Base-by-base conservation (phyloP, 2,797 vertebrate species). In the Macrochelys suwanniensis region DNA sequence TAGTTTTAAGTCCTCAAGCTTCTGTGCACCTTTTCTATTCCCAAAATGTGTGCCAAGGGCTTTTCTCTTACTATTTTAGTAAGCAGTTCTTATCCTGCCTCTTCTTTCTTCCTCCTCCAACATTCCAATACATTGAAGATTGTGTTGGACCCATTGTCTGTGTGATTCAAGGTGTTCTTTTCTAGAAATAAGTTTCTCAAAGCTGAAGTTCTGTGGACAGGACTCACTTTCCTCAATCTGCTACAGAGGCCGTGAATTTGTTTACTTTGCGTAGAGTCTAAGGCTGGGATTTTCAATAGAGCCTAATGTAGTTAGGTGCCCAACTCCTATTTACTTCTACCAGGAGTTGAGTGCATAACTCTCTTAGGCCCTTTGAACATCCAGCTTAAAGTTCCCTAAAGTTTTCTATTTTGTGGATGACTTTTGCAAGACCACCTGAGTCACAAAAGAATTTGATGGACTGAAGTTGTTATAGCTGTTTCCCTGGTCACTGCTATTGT, bases 131-230 rank as follows among this genome's bases (percentile, higher is more conserved):
- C 87, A 80, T 65, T 87, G 47, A 80, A 1, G 76, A 54, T 65
- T 77, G 53, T 4, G 81, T 82, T 85, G 2, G 3, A 33, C 81
- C 76, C 89, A 6, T 16, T 91, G 11, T 93, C 26, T 53, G 61
- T 25, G 37, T 42, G 17, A 19, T 85, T 61, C 74, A 17, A n/a
- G 74, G n/a, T 1, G 45, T 57, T 45, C 5, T 10, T 4, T 3
- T 37, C 56, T 2, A 11, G 89, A 85, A 37, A 92, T 6, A 28
- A 5, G 1, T 61, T 54, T 86, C 65, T 90, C n/a, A 87, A 82
- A 78, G 1, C 17, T 23, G 59, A 0, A n/a, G 26, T 90, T 1
- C 89, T 4, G 5, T 28, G 82, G 57, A n/a, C 13, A 0, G 42
- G 16, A 49, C 1, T 80, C 47, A 10, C 81, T 47, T 57, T 80